These are phyloP conservation scores for Dicranocentrus wangi DNA, from an alignment of 2,888 invertebrate genomes.

Conservation along the genomic window DNA sequence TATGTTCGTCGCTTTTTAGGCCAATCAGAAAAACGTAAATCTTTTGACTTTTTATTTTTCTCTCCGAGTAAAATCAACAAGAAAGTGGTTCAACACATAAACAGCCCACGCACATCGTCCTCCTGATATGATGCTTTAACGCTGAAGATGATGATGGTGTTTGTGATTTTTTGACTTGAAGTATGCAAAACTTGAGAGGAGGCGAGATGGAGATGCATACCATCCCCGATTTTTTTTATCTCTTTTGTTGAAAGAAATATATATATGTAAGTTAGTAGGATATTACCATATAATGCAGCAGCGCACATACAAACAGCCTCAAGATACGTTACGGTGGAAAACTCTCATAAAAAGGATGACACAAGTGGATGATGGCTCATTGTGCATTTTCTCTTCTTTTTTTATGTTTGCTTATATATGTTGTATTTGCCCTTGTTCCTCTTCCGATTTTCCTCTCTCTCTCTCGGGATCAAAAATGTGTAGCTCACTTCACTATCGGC, in stretches of 20 bases:
- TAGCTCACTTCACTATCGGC: not conserved
- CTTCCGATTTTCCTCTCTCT: not conserved
- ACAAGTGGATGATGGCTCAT: not conserved
- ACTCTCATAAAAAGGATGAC: slow-evolving; percentile 6
- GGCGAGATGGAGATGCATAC: not conserved
- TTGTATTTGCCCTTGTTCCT: slow-evolving; percentile 5
- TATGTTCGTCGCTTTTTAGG: slow-evolving; percentile 18
- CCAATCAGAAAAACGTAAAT: slow-evolving; percentile 44
- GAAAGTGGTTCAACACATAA: slow-evolving; percentile 44
- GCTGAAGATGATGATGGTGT: not conserved
- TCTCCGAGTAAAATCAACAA: slow-evolving; percentile 14
- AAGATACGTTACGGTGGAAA: not conserved
- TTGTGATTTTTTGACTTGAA: not conserved
- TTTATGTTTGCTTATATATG: slow-evolving; percentile 14
- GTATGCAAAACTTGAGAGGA: not conserved
- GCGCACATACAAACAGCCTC: no score
- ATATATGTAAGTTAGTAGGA: no score
- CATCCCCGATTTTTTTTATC: slow-evolving; percentile 2
- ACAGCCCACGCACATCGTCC: slow-evolving; percentile 41
- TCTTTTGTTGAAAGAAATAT: slow-evolving; percentile 13
- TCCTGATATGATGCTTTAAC: not conserved
- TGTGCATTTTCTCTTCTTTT: not conserved
- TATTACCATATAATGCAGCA: not conserved
- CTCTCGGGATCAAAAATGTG: not conserved
- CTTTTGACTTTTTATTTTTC: slow-evolving; percentile 3